Conservation (phyloP, 2,888 invertebrate genomes). For the Troilus luridus region DNA sequence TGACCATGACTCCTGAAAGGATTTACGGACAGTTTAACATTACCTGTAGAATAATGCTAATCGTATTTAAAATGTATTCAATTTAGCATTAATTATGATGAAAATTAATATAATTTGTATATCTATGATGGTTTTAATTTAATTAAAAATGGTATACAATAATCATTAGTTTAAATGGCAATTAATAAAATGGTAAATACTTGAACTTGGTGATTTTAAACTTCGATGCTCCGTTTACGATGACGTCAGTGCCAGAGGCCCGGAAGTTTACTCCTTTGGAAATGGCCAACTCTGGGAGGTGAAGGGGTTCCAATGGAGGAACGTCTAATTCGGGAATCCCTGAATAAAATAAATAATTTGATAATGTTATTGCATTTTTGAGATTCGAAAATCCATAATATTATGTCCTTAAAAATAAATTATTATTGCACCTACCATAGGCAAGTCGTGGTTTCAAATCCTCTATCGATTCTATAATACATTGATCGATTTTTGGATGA, state of each 20-base stretch:
- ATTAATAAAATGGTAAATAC: conserved; percentile 68
- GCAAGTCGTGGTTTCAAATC: conserved; percentile 75
- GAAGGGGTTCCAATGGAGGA: conserved; percentile 78
- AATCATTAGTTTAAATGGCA: too few relatives aligned
- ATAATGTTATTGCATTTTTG: neutral
- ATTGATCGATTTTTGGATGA: conserved; percentile 69
- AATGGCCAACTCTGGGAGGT: conserved; percentile 73
- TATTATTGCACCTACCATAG: conserved; percentile 68
- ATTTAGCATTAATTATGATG: too few relatives aligned
- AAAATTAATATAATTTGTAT: too few relatives aligned
- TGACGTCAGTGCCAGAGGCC: conserved; percentile 73
- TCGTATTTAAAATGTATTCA: too few relatives aligned
- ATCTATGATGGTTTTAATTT: too few relatives aligned
- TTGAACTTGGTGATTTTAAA: conserved; percentile 74
- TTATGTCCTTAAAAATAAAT: neutral
- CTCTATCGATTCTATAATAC: conserved; percentile 74
- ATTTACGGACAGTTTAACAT: too few relatives aligned
- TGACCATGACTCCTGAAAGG: too few relatives aligned
- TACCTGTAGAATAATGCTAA: too few relatives aligned
- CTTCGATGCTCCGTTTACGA: conserved; percentile 77
- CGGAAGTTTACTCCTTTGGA: conserved; percentile 71
- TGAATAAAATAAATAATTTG: conserved; percentile 60
- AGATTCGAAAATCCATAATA: neutral
- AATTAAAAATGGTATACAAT: too few relatives aligned
- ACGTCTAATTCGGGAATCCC: conserved; percentile 77